Evolutionary conservation across 2,888 invertebrate species (phyloP).

Genomic region (Ophion ellenae): DNA sequence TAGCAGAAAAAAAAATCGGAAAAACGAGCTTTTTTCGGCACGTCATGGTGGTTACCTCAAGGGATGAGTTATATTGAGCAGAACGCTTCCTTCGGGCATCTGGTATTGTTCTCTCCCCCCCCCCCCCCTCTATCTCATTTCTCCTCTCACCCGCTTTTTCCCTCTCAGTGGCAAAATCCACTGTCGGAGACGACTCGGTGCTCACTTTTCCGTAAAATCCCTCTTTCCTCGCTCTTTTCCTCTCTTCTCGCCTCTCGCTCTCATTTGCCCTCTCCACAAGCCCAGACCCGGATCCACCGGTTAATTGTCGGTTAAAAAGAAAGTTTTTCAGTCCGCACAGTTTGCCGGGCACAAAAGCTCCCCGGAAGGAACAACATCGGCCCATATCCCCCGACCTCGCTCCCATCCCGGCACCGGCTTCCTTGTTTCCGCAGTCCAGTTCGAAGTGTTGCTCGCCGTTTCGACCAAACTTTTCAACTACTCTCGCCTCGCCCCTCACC

Average conservation of each 20-base stretch:
- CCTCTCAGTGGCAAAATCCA: too few species aligned
- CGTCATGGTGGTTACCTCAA: neutral
- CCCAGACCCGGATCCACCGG: conserved; percentile 38
- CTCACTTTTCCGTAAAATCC: conserved; percentile 4
- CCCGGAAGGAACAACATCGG: conserved; percentile 45
- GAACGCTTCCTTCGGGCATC: conserved; percentile 33
- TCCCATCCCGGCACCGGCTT: neutral
- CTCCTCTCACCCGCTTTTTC: conserved; percentile 3
- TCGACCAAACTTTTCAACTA: conserved; percentile 55
- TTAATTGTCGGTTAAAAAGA: conserved; percentile 67
- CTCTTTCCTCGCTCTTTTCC: neutral
- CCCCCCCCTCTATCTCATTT: conserved; percentile 23
- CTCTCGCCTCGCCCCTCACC: conserved; percentile 34
- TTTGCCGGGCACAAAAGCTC: conserved; percentile 49
- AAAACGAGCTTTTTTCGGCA: too few species aligned
- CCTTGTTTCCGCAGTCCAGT: conserved; percentile 22
- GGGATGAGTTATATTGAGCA: conserved; percentile 12
- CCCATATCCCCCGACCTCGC: conserved; percentile 9
- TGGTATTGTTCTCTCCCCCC: conserved; percentile 13
- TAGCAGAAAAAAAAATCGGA: too few species aligned
- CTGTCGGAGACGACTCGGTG: too few species aligned
- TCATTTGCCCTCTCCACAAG: conserved; percentile 30
- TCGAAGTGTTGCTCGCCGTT: conserved; percentile 50
- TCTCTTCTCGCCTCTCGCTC: neutral
- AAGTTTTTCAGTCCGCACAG: conserved; percentile 54